Base-by-base conservation (phyloP, 2,797 vertebrate genomes). In the Gadopsis bispinosus region DNA sequence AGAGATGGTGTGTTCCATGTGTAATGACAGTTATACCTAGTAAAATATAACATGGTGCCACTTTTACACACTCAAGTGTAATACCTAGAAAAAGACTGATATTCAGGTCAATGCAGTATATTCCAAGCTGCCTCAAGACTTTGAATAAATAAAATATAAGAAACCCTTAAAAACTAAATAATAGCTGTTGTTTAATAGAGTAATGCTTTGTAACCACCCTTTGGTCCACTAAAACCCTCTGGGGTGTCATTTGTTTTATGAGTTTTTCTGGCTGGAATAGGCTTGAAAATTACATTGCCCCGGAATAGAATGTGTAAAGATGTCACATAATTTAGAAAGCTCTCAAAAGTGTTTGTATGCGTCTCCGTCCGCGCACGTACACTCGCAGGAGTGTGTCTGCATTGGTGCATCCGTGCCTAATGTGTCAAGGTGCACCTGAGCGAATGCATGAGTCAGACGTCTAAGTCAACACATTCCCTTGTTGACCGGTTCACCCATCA, bases 401-500 rank as follows among this genome's bases (percentile, higher is more conserved):
- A n/a, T 73, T 37, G 47, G 10, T 56, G 55, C 69, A 67, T 14
- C 16, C 1, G 0, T 47, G 55, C 26, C 43, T 47, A 43, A 73
- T 53, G n/a, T 58, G 71, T 82, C 48, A 73, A 77, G 60, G 55
- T 55, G 56, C 39, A 39, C 51, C 56, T 72, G 58, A n/a, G 58
- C 1, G 1, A 73, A 63, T 26, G 51, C 62, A 55, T 19, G 39
- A 72, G 70, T 71, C 75, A 79, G 41, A 70, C n/a, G 1, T 75
- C 16, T 54, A 73, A 64, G 69, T 72, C 63, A 56, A 73, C 48
- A 63, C 67, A 69, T 73, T 67, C 35, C 33, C 48, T 71, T 65
- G 51, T 69, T 84, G 74, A 77, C 76, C 69, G 71, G 69, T 73
- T 87, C 75, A 78, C 56, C 69, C 47, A 65, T 77, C 67, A 76